Evolutionary conservation across 2,888 invertebrate species (phyloP), one percentile per base, ranked within the genome.

Genomic region (Erebia aethiops): DNA sequence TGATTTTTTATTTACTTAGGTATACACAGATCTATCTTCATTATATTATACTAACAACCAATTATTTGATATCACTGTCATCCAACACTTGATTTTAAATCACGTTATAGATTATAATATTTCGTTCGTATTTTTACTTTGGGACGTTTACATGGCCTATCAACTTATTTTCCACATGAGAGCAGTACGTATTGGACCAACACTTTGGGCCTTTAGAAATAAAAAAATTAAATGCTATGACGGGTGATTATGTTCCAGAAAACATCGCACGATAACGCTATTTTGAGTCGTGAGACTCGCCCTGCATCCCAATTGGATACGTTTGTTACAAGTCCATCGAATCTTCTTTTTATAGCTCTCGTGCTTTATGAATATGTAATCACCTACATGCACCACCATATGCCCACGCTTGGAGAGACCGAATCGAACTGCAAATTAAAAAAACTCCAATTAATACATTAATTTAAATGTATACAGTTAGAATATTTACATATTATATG

Each of bases 321-420:
- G 80, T 69, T 85, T 88, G 76, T 84, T 80, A 78, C 92, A 92
- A 1, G 92, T 92, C 92, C 92, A 93, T n/a, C 92, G 78, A 1
- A 87, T 83, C 67, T 87, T 90, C 72, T 86, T 88, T 76, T 77
- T 87, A 77, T 93, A 92, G 57, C 82, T 80, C 74, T 93, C 93
- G 74, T 93, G 93, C 72, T 91, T 92, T 71, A 91, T 88, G 77
- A 92, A 93, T 76, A 87, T 91, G 79, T 90, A 84, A 0, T 79
- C 78, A 0, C 84, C 87, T 0, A 92, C 84, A 77, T 87, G 84
- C 1, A 93, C 83, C 4, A 90, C 89, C 43, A 84, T 79, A 69
- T 87, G 86, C 0, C 92, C 92, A 7, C 92, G 87, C 58, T 84
- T 88, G 0, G 92, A 92, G 11, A 86, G 74, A 1, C 91, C 91